Conservation (phyloP, 2,113 vertebrate genomes). For the Thomomys bottae region DNA sequence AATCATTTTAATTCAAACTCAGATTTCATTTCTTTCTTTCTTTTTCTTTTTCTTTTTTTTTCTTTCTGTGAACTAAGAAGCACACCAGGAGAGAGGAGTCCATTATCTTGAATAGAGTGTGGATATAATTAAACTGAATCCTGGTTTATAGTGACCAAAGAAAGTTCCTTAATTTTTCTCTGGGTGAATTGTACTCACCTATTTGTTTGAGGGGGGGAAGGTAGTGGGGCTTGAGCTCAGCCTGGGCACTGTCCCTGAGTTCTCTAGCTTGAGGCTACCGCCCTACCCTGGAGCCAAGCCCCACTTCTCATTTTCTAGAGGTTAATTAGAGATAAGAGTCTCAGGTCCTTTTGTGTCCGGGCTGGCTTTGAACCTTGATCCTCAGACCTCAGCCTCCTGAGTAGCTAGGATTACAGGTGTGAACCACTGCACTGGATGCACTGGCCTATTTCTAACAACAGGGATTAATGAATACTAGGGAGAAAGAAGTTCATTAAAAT, state of each 20-base stretch:
- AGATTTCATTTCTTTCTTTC: slow-evolving; percentile 36
- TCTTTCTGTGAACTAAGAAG: slow-evolving; percentile 30
- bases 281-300: no score
- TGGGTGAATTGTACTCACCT: not conserved
- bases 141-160: not conserved
- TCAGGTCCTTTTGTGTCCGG: no score
- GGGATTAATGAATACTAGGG: not conserved
- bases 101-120: slow-evolving; percentile 12
- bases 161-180: slow-evolving; percentile 39
- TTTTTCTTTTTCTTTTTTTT: slow-evolving; percentile 53
- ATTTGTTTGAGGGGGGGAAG: no score
- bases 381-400: no score
- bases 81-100: not conserved
- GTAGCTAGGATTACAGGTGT: no score
- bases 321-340: no score
- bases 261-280: no score
- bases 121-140: slow-evolving; percentile 31
- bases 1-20: not conserved
- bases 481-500: slow-evolving; percentile 45
- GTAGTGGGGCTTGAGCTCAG: no score
- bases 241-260: no score
- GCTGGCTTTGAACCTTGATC: no score
- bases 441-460: slow-evolving; percentile 43
- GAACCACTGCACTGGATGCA: no score
- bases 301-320: no score